phyloP scores from a whole-genome alignment of 2,888 invertebrate genomes.

The Norana najaformis region DNA sequence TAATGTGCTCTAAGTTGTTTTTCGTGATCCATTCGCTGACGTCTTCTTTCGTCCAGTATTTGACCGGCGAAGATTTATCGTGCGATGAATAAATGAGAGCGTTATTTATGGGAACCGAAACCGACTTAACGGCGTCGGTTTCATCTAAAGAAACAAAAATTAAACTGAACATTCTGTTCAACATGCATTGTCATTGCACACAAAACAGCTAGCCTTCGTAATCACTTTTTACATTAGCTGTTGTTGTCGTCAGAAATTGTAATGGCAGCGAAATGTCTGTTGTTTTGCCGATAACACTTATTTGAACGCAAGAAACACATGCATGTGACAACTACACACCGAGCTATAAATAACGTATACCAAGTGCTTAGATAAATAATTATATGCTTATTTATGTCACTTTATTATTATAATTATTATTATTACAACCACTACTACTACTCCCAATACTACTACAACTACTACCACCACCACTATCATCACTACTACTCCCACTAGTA shows the following conservation, averaged over 20 bases:
- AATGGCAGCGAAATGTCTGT: too few relatives aligned
- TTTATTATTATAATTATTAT: too few relatives aligned
- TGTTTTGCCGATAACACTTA: too few relatives aligned
- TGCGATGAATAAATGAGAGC: background rate
- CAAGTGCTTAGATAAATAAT: too few relatives aligned
- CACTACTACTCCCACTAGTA: too few relatives aligned
- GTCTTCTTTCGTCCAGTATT: slow-evolving; percentile 30
- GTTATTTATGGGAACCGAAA: background rate
- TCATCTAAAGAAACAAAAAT: background rate
- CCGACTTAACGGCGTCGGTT: background rate
- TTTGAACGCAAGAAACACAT: too few relatives aligned
- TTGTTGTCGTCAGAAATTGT: too few relatives aligned
- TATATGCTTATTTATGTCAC: too few relatives aligned
- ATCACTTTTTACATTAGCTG: background rate
- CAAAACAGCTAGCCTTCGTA: background rate
- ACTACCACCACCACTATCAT: too few relatives aligned
- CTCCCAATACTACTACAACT: too few relatives aligned
- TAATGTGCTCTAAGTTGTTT: slow-evolving; percentile 24
- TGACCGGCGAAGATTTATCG: background rate
- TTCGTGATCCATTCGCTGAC: slow-evolving; percentile 25
- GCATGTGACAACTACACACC: background rate
- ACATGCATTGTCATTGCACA: background rate
- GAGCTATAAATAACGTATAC: background rate
- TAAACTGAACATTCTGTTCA: background rate
- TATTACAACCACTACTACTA: too few relatives aligned